phyloP scores from a whole-genome alignment of 2,797 vertebrate species.

The Buceros bicornis region DNA sequence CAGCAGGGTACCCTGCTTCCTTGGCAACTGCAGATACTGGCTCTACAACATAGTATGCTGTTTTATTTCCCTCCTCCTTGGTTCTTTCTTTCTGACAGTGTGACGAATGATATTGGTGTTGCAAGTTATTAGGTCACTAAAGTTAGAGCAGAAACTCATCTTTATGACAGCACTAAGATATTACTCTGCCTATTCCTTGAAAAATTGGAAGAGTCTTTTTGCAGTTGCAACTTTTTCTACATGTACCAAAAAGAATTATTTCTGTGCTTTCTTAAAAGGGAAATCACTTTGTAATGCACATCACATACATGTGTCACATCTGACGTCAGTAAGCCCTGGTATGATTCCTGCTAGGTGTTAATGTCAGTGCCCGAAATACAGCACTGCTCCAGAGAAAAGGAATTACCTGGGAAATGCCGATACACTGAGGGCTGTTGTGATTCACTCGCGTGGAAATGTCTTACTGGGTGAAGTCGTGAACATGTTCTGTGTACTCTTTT shows the following conservation, averaged over 20 bases:
- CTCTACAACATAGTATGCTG: background rate
- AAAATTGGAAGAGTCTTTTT: conserved; percentile 24
- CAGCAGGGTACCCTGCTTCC: background rate
- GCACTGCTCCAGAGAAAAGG: background rate
- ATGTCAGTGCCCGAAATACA: background rate
- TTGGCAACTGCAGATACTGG: conserved; percentile 12
- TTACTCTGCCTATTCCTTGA: conserved; percentile 33
- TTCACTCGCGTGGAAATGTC: background rate
- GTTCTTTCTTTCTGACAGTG: conserved; percentile 36
- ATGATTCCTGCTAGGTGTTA: background rate
- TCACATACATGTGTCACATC: background rate
- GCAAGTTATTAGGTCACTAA: conserved; percentile 46
- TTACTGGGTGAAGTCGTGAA: background rate
- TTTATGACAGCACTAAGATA: conserved; percentile 42
- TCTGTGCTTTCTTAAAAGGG: background rate
- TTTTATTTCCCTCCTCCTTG: background rate
- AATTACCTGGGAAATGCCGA: background rate
- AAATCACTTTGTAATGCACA: background rate
- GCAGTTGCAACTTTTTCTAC: conserved; percentile 9
- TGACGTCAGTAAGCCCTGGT: background rate
- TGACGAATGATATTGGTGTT: conserved; percentile 55
- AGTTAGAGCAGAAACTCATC: conserved; percentile 47
- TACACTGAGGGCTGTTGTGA: background rate
- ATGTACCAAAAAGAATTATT: background rate
- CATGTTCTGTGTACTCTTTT: background rate